Evolutionary conservation across 2,888 invertebrate genomes (phyloP), one percentile per base, ranked within the genome.

Genomic region (Phoenoteleia sp.): DNA sequence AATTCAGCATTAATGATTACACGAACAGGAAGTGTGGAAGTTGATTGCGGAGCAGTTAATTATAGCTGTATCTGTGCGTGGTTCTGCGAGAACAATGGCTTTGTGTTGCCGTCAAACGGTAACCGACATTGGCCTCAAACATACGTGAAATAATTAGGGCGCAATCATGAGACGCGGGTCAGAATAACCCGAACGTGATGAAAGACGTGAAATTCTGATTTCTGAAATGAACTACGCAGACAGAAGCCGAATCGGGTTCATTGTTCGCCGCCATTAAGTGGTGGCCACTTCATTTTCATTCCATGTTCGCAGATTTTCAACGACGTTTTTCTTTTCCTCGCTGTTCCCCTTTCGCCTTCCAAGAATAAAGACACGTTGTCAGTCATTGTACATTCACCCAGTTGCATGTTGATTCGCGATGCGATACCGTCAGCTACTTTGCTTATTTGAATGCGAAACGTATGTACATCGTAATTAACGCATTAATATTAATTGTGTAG

Each of bases 51-150:
- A 87, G 86, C 89, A 88, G 91, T 91, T 91, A 91, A 91, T 91
- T 91, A 91, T 87, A 85, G 86, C 86, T 88, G 88, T 90, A 91
- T 89, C 89, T 87, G 79, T 64, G 86, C 87, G 87, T 85, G 72
- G 82, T 86, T 88, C 87, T 85, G 81, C 81, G 91, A 89, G 91
- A 91, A 91, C 91, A 91, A 91, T 91, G 87, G 91, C 88, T 89
- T 89, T 87, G 90, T 88, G 85, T 87, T 86, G 86, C 87, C 89
- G 88, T 88, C 90, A 87, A 89, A 88, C 90, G 90, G 88, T 89
- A 89, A 89, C 89, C 91, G 89, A 91, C 90, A 91, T 91, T 91
- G 88, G 89, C 90, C 85, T 86, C 88, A 88, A 91, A 91, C 89
- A 85, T 87, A 88, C 89, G 90, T 89, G 89, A 89, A 90, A 91